Evolutionary conservation across 2,113 vertebrate genomes (phyloP).

Genomic region (Phodopus roborovskii): DNA sequence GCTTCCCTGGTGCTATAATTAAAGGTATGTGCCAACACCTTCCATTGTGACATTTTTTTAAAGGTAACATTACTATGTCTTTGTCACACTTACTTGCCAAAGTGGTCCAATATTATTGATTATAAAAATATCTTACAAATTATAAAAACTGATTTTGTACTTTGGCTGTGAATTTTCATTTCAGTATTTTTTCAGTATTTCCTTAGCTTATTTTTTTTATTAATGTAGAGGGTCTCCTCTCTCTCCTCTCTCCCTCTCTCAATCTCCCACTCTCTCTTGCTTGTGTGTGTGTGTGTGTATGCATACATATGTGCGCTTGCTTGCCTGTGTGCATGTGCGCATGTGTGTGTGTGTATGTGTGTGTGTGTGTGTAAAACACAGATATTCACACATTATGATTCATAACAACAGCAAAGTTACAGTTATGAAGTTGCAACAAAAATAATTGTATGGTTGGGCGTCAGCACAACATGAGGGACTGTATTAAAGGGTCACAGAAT

Average conservation of each 20-base stretch:
- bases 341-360: not conserved
- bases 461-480: not conserved
- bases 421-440: not conserved
- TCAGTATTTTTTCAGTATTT: not conserved
- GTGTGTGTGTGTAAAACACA: not conserved
- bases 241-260: not conserved
- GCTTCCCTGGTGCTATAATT: not conserved
- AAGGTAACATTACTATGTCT: not conserved
- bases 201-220: not conserved
- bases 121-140: slow-evolving; percentile 1
- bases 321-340: no score
- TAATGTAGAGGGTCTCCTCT: no score
- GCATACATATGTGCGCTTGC: no score
- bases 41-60: not conserved
- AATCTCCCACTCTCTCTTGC: not conserved
- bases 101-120: not conserved
- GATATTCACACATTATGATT: not conserved
- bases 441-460: not conserved
- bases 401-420: not conserved
- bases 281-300: not conserved
- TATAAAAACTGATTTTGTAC: not conserved
- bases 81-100: not conserved
- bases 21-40: not conserved
- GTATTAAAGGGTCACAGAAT: not conserved
- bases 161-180: not conserved